phyloP scores from a whole-genome alignment of 1,140 invertebrate genomes.

The Capitella teleta region DNA sequence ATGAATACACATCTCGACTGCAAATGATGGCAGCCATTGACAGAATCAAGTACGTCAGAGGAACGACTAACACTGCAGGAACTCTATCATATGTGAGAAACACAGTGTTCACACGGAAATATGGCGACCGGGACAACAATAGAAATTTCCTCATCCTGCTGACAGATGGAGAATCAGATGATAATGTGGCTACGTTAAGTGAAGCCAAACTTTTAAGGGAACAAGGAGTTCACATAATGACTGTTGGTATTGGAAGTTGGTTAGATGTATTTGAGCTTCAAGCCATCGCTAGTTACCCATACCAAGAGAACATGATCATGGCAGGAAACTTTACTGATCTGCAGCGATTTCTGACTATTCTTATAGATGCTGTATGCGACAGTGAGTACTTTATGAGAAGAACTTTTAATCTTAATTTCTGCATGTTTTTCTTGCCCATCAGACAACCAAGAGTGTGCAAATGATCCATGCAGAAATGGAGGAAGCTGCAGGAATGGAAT shows the following conservation, averaged over 20 bases:
- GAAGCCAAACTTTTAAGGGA: background rate
- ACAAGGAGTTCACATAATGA: background rate
- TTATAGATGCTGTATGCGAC: background rate
- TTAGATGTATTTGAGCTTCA: slow-evolving; percentile 3
- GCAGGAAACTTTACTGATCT: slow-evolving; percentile 2
- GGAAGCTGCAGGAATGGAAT: background rate
- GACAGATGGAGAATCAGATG: slow-evolving; percentile 19
- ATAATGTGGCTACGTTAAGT: slow-evolving; percentile 13
- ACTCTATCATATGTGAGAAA: background rate
- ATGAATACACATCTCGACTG: slow-evolving; percentile 16
- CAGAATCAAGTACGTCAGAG: background rate
- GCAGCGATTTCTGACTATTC: background rate
- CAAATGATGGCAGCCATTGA: background rate
- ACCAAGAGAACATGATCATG: background rate
- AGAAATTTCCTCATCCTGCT: slow-evolving; percentile 3
- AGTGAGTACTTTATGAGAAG: background rate
- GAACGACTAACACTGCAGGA: slow-evolving; percentile 2
- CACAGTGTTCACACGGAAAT: slow-evolving; percentile 8
- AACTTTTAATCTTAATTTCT: background rate
- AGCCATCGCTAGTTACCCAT: slow-evolving; percentile 6
- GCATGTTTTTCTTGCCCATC: background rate
- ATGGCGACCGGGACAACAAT: background rate
- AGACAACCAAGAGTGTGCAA: background rate
- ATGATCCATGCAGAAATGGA: slow-evolving; percentile 4
- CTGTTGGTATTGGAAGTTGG: slow-evolving; percentile 8